These are phyloP conservation scores for Digitonthophagus gazella DNA, from an alignment of 2,888 invertebrate genomes.

Conservation along the genomic window DNA sequence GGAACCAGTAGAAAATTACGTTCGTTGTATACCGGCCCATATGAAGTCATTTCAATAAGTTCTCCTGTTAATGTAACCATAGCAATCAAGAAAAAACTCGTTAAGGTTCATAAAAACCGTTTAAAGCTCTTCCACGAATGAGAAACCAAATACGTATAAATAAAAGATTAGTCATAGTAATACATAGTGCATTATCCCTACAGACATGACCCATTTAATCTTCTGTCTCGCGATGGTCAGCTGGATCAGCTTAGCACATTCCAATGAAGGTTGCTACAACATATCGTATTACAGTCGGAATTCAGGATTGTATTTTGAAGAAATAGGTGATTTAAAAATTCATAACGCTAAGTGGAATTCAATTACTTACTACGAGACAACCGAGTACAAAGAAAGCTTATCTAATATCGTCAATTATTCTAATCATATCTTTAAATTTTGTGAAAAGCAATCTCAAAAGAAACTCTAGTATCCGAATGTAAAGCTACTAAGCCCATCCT, in stretches of 20 bases:
- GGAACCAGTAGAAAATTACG: constrained; percentile 1
- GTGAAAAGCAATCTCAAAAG: no score
- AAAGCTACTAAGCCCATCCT: no score
- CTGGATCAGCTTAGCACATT: not conserved
- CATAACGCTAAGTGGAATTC: not conserved
- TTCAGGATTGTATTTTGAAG: not conserved
- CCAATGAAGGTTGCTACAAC: not conserved
- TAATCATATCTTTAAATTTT: no score
- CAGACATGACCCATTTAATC: not conserved
- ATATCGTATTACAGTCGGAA: not conserved
- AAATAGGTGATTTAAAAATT: not conserved
- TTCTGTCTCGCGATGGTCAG: not conserved
- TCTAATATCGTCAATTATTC: not conserved
- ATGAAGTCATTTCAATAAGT: not conserved
- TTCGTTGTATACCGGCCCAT: not conserved
- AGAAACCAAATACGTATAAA: not conserved
- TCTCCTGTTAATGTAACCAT: constrained; percentile 8
- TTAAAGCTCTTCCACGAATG: not conserved
- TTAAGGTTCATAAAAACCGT: constrained; percentile 5
- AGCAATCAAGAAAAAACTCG: not conserved
- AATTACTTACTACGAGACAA: not conserved
- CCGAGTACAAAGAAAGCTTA: not conserved
- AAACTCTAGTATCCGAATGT: no score
- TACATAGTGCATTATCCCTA: not conserved
- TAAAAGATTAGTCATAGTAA: not conserved